These are phyloP conservation scores for Dolichallabes microphthalmus DNA, from an alignment of 2,113 vertebrate genomes.

Conservation along the genomic window DNA sequence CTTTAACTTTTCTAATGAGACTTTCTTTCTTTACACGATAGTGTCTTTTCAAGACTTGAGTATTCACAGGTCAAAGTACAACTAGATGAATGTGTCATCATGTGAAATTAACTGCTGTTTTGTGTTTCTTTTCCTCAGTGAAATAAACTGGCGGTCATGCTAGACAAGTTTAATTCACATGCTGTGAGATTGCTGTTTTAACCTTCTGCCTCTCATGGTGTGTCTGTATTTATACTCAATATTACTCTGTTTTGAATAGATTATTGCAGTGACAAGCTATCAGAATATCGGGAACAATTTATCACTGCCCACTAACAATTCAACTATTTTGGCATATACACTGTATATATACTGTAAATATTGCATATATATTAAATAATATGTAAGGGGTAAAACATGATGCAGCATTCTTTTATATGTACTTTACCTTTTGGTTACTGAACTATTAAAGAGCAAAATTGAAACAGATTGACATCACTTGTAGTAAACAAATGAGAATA, in stretches of 20 bases:
- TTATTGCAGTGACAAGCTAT: neutral
- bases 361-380: neutral
- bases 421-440: constrained; percentile 18
- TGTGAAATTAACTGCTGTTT: neutral
- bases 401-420: neutral
- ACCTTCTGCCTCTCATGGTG: neutral
- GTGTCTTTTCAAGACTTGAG: neutral
- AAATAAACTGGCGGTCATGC: neutral
- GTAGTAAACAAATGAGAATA: constrained; percentile 21
- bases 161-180: neutral
- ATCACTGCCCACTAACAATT: neutral
- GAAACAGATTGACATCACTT: neutral
- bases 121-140: neutral
- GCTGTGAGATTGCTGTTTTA: neutral
- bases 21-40: no score
- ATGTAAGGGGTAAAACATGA: neutral
- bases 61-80: neutral
- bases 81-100: neutral
- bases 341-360: neutral
- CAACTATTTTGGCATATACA: neutral
- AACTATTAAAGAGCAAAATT: constrained; percentile 30
- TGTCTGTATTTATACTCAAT: neutral
- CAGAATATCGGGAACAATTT: no score
- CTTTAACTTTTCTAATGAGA: no score
- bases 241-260: neutral